Conservation (phyloP, 2,113 vertebrate genomes). For the Chloropsis cyanopogon region DNA sequence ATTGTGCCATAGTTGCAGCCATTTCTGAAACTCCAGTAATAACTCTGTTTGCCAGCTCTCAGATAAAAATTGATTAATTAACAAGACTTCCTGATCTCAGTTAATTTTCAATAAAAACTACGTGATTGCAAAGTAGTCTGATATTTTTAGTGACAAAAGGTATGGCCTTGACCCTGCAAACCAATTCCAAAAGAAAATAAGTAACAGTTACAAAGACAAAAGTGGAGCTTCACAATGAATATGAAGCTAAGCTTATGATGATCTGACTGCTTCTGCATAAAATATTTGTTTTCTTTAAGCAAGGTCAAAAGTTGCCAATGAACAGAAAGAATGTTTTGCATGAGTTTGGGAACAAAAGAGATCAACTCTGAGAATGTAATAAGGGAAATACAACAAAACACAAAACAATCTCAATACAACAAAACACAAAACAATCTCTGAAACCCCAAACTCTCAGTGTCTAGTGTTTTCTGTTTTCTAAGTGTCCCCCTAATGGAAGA, state of each 20-base stretch:
- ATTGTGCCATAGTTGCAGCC: background rate
- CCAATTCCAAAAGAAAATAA: background rate
- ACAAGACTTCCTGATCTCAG: background rate
- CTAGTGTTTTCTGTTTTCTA: background rate
- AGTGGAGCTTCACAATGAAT: background rate
- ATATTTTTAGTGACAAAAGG: background rate
- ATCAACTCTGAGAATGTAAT: background rate
- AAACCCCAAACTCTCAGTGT: background rate
- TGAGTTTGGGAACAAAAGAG: background rate
- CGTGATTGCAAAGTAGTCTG: background rate
- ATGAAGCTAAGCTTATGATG: background rate
- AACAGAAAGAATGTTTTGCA: background rate
- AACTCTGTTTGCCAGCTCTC: background rate
- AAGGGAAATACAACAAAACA: background rate
- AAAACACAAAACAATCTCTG: background rate
- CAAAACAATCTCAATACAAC: background rate
- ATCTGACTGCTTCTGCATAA: background rate
- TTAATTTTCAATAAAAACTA: background rate
- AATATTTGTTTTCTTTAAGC: background rate
- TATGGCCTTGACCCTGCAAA: background rate
- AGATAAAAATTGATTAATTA: conserved; percentile 10
- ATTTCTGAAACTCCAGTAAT: background rate
- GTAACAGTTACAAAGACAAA: background rate
- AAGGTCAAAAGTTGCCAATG: background rate
- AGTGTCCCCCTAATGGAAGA: background rate